Conservation (phyloP, 2,888 invertebrate genomes). For the Frankliniella fusca region DNA sequence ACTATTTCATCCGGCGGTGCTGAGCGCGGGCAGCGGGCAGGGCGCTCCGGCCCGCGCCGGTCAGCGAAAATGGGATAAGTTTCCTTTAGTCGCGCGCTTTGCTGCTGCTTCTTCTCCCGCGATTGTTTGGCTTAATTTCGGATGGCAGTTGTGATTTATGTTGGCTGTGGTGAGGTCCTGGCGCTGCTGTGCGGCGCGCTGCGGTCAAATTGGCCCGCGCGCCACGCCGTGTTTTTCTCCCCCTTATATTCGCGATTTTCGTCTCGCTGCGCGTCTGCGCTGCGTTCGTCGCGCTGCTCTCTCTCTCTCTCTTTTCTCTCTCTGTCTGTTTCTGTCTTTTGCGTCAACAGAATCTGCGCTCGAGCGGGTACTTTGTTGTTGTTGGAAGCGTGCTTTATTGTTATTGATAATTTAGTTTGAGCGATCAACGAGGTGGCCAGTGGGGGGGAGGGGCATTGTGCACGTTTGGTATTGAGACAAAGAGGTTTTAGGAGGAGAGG, state of each 20-base stretch:
- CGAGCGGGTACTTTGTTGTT: not conserved
- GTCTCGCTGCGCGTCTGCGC: not conserved
- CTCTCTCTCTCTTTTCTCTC: not conserved
- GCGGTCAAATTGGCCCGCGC: not conserved
- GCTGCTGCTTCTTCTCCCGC: not conserved
- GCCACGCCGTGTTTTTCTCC: not conserved
- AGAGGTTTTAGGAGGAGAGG: not conserved
- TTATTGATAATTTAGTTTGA: too few species aligned
- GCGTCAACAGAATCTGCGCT: not conserved
- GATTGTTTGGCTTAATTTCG: constrained; percentile 13
- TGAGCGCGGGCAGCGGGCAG: not conserved
- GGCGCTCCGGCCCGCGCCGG: not conserved
- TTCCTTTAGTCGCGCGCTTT: constrained; percentile 5
- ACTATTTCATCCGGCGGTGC: not conserved
- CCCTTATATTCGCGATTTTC: not conserved
- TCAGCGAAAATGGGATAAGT: constrained; percentile 23
- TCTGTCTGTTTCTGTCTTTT: not conserved
- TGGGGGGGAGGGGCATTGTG: too few species aligned
- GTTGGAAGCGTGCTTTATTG: not conserved
- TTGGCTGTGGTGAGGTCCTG: not conserved
- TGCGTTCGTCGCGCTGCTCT: not conserved
- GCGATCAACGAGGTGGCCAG: too few species aligned
- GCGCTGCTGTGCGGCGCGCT: not conserved
- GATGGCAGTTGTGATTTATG: constrained; percentile 16
- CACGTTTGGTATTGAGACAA: not conserved